Conservation (phyloP, 2,888 invertebrate genomes). For the Bombylius discolor region DNA sequence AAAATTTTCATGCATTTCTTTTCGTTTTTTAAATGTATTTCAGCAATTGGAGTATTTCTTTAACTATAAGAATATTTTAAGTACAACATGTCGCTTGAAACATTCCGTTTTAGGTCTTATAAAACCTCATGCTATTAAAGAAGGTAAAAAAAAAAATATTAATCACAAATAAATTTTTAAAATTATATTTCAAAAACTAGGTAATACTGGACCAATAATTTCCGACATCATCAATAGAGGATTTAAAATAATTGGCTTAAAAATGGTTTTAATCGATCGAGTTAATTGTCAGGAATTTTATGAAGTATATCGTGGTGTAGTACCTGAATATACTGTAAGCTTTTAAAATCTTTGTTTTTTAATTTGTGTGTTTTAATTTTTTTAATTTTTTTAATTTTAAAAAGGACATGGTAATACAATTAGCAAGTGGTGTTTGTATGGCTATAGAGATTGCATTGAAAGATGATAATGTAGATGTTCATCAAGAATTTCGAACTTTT, state of each 20-base stretch:
- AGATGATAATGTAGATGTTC: conserved; percentile 44
- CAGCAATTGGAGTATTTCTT: conserved; percentile 49
- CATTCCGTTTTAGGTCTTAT: conserved; percentile 51
- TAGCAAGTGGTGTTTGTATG: conserved; percentile 73
- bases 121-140: conserved; percentile 78
- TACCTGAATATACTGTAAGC: conserved; percentile 58
- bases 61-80: conserved; percentile 40
- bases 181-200: conserved; percentile 4
- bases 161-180: background rate
- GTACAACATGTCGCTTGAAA: conserved; percentile 31
- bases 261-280: conserved; percentile 65
- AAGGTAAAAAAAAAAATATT: conserved; percentile 35
- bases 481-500: conserved; percentile 64
- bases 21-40: conserved; percentile 15
- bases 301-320: conserved; percentile 83
- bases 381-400: conserved; percentile 16
- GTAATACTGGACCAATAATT: conserved; percentile 53
- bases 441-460: conserved; percentile 69
- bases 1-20: background rate
- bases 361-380: background rate
- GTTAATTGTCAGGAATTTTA: conserved; percentile 82
- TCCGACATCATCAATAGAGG: conserved; percentile 59
- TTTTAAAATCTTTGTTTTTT: background rate
- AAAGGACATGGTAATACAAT: conserved; percentile 70
- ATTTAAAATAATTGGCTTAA: conserved; percentile 65